These are phyloP conservation scores for Porites divaricata DNA, from an alignment of 92 coral and sea anemone genomes.

Conservation along the genomic window DNA sequence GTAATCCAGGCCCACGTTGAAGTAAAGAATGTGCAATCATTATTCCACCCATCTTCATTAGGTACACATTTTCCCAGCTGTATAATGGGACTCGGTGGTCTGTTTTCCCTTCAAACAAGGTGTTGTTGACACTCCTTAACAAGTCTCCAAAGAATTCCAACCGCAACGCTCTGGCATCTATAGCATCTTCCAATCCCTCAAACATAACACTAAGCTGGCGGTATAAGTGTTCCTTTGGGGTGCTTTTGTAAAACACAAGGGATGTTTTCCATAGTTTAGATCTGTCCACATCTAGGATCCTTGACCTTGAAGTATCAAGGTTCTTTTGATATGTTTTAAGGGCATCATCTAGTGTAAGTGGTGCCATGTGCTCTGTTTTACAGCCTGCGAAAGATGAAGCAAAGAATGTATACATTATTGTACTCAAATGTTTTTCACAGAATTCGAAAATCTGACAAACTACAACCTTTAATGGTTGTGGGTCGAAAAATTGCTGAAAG, in stretches of 20 bases:
- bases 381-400: not conserved
- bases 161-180: slow-evolving; percentile 48
- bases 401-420: not conserved
- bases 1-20: not conserved
- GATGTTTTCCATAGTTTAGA: slow-evolving; percentile 12
- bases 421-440: not conserved
- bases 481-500: too few relatives aligned
- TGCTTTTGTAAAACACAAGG: slow-evolving; percentile 34
- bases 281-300: slow-evolving; percentile 7
- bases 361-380: not conserved
- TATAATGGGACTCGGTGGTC: slow-evolving; percentile 26
- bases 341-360: slow-evolving; percentile 4
- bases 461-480: not conserved
- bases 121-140: slow-evolving; percentile 29
- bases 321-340: slow-evolving; percentile 4
- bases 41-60: slow-evolving; percentile 26
- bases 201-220: slow-evolving; percentile 43
- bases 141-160: slow-evolving; percentile 39
- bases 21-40: slow-evolving; percentile 36
- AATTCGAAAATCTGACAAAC: not conserved
- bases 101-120: slow-evolving; percentile 40
- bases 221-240: slow-evolving; percentile 35
- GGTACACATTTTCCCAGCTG: slow-evolving; percentile 44
- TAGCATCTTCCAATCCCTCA: slow-evolving; percentile 42
- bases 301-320: not conserved